These are phyloP conservation scores for Melospiza georgiana DNA, from an alignment of 2,113 vertebrate genomes.

Conservation along the genomic window DNA sequence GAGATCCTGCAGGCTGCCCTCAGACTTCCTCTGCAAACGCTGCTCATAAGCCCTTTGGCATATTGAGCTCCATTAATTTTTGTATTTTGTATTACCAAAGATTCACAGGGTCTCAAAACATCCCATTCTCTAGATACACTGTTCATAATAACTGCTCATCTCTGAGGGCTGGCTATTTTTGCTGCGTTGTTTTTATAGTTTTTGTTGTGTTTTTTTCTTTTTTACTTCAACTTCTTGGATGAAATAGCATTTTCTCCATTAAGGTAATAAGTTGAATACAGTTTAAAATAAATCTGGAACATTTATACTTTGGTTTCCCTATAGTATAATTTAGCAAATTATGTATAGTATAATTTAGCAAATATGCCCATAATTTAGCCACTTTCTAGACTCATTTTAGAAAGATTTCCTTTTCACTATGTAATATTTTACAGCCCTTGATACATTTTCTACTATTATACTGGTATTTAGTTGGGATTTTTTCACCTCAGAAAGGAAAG, in stretches of 20 bases:
- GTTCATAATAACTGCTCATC: neutral
- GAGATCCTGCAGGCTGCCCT: neutral
- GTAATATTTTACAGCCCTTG: neutral
- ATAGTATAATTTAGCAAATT: neutral
- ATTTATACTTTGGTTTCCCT: neutral
- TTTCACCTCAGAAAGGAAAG: neutral
- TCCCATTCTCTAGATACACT: neutral
- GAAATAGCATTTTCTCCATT: neutral
- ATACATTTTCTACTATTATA: neutral
- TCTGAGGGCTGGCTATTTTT: neutral
- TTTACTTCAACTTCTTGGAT: neutral
- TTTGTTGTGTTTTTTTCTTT: neutral
- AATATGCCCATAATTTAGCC: neutral
- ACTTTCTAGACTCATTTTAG: neutral
- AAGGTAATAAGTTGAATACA: neutral
- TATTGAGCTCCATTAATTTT: neutral
- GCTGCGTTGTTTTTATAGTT: neutral
- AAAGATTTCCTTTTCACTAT: neutral
- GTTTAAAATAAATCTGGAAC: neutral
- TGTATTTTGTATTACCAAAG: neutral
- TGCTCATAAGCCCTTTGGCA: neutral
- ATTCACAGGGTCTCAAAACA: neutral
- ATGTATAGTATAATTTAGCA: neutral
- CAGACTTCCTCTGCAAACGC: neutral
- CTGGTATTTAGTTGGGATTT: neutral